A percentile compares a stretch with the other conserved stretches of the same genome.
phyloP scores from a whole-genome alignment of 2,113 vertebrate species.

The Saccopteryx leptura region DNA sequence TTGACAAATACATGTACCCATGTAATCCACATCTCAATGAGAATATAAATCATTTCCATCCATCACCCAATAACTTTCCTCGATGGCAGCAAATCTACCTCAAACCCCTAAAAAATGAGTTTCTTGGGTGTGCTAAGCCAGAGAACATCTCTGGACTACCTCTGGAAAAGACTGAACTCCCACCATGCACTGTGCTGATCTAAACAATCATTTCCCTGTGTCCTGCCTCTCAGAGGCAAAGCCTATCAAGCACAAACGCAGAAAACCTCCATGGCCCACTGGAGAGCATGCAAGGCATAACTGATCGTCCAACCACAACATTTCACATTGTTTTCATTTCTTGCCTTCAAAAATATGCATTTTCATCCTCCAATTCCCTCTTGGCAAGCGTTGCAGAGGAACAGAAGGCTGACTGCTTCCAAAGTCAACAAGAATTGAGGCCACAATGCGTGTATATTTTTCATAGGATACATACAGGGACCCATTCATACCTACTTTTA shows the following conservation, averaged over 20 bases:
- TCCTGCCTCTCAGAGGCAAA: neutral
- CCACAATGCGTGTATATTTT: neutral
- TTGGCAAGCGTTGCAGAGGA: conserved; percentile 67
- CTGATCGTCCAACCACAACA: neutral
- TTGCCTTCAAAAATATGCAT: conserved; percentile 65
- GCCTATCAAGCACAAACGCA: conserved; percentile 5
- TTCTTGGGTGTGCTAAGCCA: neutral
- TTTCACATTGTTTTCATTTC: conserved; percentile 64
- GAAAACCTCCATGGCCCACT: neutral
- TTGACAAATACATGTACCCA: neutral
- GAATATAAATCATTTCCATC: conserved; percentile 36
- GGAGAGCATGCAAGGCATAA: neutral
- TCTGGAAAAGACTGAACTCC: neutral
- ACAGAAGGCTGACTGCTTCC: conserved; percentile 66
- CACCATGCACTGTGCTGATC: neutral
- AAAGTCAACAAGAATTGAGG: conserved; percentile 74
- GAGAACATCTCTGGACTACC: neutral
- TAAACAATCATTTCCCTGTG: neutral
- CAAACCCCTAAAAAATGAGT: neutral
- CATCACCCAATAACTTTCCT: neutral
- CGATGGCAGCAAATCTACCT: neutral
- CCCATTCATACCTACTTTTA: neutral
- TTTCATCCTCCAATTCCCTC: conserved; percentile 66
- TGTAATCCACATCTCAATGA: neutral
- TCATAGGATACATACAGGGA: conserved; percentile 35